Evolutionary conservation across 2,888 invertebrate species (phyloP).

Genomic region (Sesia apiformis): DNA sequence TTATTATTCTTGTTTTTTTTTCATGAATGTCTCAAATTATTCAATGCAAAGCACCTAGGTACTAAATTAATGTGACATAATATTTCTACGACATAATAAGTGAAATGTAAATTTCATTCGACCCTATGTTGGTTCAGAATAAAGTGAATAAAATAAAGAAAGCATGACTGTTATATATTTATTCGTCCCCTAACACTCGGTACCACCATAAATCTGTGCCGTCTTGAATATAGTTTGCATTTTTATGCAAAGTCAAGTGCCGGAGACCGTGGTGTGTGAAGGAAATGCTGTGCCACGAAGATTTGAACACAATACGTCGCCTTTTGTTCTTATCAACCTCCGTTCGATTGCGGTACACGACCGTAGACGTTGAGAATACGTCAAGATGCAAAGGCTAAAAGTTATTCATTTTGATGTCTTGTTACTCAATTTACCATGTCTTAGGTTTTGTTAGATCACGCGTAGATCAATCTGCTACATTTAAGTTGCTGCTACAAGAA

Average conservation of each 20-base stretch:
- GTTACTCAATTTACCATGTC: too few species aligned
- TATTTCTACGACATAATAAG: not conserved
- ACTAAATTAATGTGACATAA: not conserved
- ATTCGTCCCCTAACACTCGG: constrained; percentile 42
- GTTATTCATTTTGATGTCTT: too few species aligned
- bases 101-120: not conserved
- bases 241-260: constrained; percentile 55
- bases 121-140: not conserved
- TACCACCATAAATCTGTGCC: constrained; percentile 42
- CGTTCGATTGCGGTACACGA: too few species aligned
- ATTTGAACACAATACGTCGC: not conserved
- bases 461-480: too few species aligned
- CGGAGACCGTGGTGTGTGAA: constrained; percentile 14
- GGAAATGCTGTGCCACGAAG: not conserved
- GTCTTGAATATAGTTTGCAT: constrained; percentile 58
- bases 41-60: not conserved
- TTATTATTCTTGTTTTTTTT: too few species aligned
- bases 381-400: too few species aligned
- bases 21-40: too few species aligned
- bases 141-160: not conserved
- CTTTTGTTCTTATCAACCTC: not conserved
- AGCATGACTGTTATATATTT: constrained; percentile 21
- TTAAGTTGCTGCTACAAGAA: too few species aligned
- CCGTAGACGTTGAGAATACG: too few species aligned
- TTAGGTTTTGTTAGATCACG: too few species aligned